These are phyloP conservation scores for Parnassius apollo DNA, from an alignment of 2,888 invertebrate species.

Conservation along the genomic window DNA sequence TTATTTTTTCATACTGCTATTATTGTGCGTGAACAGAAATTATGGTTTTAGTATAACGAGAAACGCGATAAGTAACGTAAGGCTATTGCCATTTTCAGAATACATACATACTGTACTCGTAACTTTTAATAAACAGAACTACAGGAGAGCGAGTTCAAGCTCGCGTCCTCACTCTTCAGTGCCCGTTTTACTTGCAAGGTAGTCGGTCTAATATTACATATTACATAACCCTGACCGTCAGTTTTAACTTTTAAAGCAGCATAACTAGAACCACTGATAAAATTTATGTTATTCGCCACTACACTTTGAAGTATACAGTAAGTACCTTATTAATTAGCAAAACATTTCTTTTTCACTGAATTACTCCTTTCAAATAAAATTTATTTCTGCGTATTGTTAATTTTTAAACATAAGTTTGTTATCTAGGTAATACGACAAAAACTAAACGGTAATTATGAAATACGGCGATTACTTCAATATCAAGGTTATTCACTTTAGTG, in stretches of 20 bases:
- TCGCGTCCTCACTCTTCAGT: conserved; percentile 28
- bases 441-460: no score
- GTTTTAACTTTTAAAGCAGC: conserved; percentile 14
- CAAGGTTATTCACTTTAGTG: no score
- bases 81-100: conserved; percentile 6
- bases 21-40: conserved; percentile 2
- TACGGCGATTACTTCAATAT: no score
- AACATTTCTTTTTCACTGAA: neutral
- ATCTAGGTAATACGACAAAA: no score
- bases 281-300: neutral
- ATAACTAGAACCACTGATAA: conserved; percentile 16
- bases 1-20: neutral
- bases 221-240: conserved; percentile 26
- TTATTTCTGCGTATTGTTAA: no score
- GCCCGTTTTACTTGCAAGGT: conserved; percentile 23
- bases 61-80: conserved; percentile 12
- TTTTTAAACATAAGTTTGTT: no score
- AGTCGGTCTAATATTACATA: conserved; percentile 26
- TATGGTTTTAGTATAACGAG: conserved; percentile 8
- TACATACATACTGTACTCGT: conserved; percentile 1
- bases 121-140: no score
- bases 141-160: conserved; percentile 19
- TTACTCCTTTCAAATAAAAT: no score
- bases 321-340: neutral
- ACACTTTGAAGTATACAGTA: no score